phyloP scores from a whole-genome alignment of 2,113 vertebrate genomes.

The Chaetodon auriga region DNA sequence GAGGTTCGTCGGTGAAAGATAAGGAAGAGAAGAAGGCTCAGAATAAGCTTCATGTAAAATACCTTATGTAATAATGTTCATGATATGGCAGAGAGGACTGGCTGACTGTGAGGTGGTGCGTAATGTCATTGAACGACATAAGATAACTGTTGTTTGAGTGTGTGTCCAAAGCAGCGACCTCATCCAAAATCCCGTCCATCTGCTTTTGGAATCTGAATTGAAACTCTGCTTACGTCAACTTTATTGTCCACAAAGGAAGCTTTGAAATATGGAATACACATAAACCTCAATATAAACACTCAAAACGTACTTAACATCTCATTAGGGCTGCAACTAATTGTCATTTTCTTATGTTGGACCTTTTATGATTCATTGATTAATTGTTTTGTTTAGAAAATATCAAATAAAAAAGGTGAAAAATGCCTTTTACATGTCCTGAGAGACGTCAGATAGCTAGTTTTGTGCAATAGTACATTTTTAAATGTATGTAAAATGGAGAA shows the following conservation, averaged over 20 bases:
- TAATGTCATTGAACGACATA: background rate
- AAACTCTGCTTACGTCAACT: background rate
- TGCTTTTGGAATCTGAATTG: background rate
- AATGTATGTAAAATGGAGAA: background rate
- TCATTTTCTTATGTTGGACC: no score
- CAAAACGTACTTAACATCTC: background rate
- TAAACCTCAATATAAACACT: background rate
- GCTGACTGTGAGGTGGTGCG: constrained; percentile 3
- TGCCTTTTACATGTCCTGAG: background rate
- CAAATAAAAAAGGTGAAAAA: no score
- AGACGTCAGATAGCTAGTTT: background rate
- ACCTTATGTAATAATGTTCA: background rate
- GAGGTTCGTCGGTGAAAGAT: constrained; percentile 37
- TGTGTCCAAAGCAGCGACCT: constrained; percentile 9
- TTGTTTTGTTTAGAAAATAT: no score
- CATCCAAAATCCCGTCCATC: background rate
- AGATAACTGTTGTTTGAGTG: background rate
- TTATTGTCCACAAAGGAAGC: background rate
- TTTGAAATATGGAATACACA: background rate
- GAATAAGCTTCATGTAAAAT: constrained; percentile 11
- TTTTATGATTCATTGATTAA: no score
- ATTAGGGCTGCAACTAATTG: background rate
- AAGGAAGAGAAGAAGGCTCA: constrained; percentile 9
- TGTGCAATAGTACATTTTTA: background rate
- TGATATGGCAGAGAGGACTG: background rate